A percentile compares a stretch with the other conserved stretches of the same genome.
These are phyloP conservation scores for Porites lobata DNA, from an alignment of 92 coral and sea anemone species.

Conservation along the genomic window DNA sequence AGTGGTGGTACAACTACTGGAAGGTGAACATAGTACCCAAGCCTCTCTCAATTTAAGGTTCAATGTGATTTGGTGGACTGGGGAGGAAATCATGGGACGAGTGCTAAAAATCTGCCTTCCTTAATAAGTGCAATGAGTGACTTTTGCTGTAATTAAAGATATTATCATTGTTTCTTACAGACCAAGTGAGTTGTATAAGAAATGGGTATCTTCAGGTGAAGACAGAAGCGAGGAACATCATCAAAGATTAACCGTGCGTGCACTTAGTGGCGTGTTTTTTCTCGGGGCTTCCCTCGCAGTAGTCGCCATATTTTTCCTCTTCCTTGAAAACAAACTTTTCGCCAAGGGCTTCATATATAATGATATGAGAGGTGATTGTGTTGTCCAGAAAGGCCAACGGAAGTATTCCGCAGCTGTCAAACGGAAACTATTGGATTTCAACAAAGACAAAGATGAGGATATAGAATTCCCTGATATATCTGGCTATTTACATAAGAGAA, in stretches of 20 bases:
- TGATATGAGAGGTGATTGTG: conserved; percentile 53
- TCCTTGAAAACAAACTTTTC: conserved; percentile 80
- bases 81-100: too few species aligned
- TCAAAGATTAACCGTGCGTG: conserved; percentile 62
- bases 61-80: too few species aligned
- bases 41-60: too few species aligned
- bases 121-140: too few species aligned
- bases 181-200: conserved; percentile 91
- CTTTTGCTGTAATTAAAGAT: too few species aligned
- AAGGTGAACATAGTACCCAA: too few species aligned
- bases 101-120: too few species aligned
- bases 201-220: conserved; percentile 88
- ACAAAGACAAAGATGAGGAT: conserved; percentile 24
- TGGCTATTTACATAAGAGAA: conserved; percentile 62
- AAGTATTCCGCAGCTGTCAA: conserved; percentile 76
- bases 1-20: too few species aligned
- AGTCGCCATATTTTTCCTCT: conserved; percentile 70
- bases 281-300: conserved; percentile 80
- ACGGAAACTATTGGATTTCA: conserved; percentile 64
- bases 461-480: conserved; percentile 84
- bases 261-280: conserved; percentile 87
- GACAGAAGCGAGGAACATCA: conserved; percentile 75
- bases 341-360: conserved; percentile 80
- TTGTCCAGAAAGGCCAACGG: conserved; percentile 54
- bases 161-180: conserved; percentile 32